Evolutionary conservation across 2,797 vertebrate genomes (phyloP), one percentile per base, ranked within the genome.

Genomic region (Sebastes alutus): DNA sequence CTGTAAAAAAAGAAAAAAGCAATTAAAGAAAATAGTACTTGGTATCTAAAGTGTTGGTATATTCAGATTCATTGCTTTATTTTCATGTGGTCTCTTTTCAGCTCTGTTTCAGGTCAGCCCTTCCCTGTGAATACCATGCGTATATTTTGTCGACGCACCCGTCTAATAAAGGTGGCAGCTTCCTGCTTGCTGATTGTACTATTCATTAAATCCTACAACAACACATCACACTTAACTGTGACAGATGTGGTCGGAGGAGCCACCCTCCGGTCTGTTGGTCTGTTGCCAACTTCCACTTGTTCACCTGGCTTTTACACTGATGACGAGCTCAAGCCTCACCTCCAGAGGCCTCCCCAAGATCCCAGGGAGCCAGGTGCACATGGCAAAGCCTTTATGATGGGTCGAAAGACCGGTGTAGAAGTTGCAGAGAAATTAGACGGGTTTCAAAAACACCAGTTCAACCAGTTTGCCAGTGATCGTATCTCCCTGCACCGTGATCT

Each of bases 401-500:
- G 76, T 0, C 25, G 1, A 2, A 92, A 96, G 96, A 93, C 22
- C 65, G 0, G 90, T 91, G 35, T 18, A 18, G 96, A 97, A 81
- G 86, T 74, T 0, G 87, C 72, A 59, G 96, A 97, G 84, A 95
- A 96, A 86, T 89, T 94, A 12, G 27, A 67, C 0, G 96, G 96
- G 3, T 94, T 94, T 2, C 87, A 90, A 38, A 97, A 95, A 75
- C 96, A 96, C 52, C 94, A 95, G 68, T 98, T 97, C 89, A 97
- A 97, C 38, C 96, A 97, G 89, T 97, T 95, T 75, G 97, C 96
- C 89, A 96, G 95, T 69, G 96, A 97, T 85, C 95, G 84, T 33
- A 97, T 98, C 77, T 98, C 97, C 23, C 90, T 97, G 35, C 97
- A 97, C 75, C 94, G 96, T 0, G 92, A 95, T 6, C 90, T 97